Evolutionary conservation across 2,797 vertebrate species (phyloP), one percentile per base, ranked within the genome.

Genomic region (Alcedo quadribrachys): DNA sequence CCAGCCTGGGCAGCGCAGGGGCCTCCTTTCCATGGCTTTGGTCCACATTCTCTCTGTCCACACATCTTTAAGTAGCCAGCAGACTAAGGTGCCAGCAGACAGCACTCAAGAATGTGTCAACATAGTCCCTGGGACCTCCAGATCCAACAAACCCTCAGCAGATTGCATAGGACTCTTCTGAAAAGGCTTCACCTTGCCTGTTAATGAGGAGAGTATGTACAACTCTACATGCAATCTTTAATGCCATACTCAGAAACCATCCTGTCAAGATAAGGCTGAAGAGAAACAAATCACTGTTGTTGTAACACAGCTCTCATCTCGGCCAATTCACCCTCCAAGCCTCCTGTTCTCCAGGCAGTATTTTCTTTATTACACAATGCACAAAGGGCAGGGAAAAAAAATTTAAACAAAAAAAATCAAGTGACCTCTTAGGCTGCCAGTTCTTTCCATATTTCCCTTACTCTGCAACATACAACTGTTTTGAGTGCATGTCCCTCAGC

Each of bases 271-370:
- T 81, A 90, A 87, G 30, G 83, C 14, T 48, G 22, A 88, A 66
- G 32, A 74, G 62, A 89, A 95, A 86, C 25, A 87, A 86, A 93
- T 37, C 61, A 28, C 57, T 58, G 12, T 71, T 82, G 51, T 71
- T 90, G 71, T 53, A 93, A 88, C 77, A 35, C 40, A 75, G 50
- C 77, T 87, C 82, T 82, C 46, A 68, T 71, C 65, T 94, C 8
- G 1, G 22, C 7, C 76, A 78, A 50, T 53, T 65, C 69, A 75
- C 25, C 18, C 58, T 82, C 55, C 42, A 66, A 90, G 55, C 37
- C 45, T 85, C 46, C 40, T 71, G 42, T 50, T 88, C 42, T 73
- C 37, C 30, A 65, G 32, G 42, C 81, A 88, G 27, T 65, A 54
- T 83, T 92, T 83, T 73, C 74, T 80, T 81, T 81, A 70, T 83